Evolutionary conservation across 2,113 vertebrate genomes (phyloP).

Genomic region (Calyptomena viridis): DNA sequence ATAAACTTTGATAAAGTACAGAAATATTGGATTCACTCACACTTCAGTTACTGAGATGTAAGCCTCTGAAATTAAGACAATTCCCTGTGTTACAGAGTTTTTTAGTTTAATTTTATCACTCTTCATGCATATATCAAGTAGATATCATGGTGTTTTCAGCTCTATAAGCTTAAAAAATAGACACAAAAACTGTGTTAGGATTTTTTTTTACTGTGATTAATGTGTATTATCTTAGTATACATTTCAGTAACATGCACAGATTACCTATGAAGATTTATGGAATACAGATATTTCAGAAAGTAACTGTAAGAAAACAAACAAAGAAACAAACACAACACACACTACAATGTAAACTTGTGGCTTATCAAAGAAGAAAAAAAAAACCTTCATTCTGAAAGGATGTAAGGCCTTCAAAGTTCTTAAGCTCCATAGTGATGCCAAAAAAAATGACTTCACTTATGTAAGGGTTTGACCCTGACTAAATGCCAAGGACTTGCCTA

Average conservation of each 20-base stretch:
- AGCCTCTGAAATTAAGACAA: not conserved
- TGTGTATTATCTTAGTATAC: not conserved
- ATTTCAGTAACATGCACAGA: not conserved
- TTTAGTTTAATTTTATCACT: not conserved
- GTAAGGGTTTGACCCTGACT: too few species aligned
- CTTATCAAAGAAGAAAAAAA: not conserved
- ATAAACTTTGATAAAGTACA: not conserved
- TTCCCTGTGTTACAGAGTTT: not conserved
- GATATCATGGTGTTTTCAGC: not conserved
- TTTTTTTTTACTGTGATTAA: not conserved
- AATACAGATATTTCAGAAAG: not conserved
- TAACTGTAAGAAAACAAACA: not conserved
- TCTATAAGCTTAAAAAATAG: not conserved
- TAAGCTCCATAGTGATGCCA: not conserved
- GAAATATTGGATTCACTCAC: not conserved
- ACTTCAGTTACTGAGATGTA: not conserved
- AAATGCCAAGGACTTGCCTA: too few species aligned
- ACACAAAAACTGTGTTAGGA: not conserved
- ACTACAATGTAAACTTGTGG: not conserved
- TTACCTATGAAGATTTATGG: not conserved
- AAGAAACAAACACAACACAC: not conserved
- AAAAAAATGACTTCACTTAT: not conserved
- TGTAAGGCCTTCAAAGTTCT: accelerated
- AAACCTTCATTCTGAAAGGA: not conserved
- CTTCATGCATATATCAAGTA: not conserved